Evolutionary conservation across 2,888 invertebrate genomes (phyloP), one percentile per base, ranked within the genome.

Genomic region (Tribolium freemani): DNA sequence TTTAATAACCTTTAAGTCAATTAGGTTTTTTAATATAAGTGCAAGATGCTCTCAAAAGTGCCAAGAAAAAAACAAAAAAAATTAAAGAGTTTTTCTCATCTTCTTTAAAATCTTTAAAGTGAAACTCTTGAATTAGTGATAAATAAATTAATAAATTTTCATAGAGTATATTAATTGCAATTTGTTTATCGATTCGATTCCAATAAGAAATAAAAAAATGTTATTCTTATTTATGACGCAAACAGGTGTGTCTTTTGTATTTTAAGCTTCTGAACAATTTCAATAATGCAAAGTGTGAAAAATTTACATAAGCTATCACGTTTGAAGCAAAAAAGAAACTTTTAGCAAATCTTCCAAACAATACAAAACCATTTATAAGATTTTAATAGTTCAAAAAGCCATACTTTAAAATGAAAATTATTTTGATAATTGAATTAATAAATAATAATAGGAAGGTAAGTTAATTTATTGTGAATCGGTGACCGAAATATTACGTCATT

Each of bases 231-330:
- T 60, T 60, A 26, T 13, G 26, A 48, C 11, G 26, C 13, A 60
- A 46, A 26, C 46, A 60, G 60, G 60, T 48, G 60, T 60, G 60
- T 48, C 60, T 48, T 60, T 60, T 60, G 60, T 48, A 60, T 48
- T 60, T 60, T 60, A 60, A 60, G 48, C 60, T 48, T 48, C 60
- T 60, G 26, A 60, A 48, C 48, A 60, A 60, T 60, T 45, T 48
- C 60, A 60, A 48, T 48, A 48, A 60, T 48, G 60, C 13, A 26
- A 60, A 58, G 45, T 58, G 44, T 26, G 10, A 60, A 20, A 60
- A 11, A 48, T 11, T 26, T 60, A 26, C 46, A 60, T 45, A 45
- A 11, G 38, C 26, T 26, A 26, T 26, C 26, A 26, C 3, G 26
- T 26, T 26, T 26, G 5, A 5, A 26, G 26, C 26, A 26, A 26